These are phyloP conservation scores for Perdita meconis DNA, from an alignment of 2,888 invertebrate genomes.

Conservation along the genomic window DNA sequence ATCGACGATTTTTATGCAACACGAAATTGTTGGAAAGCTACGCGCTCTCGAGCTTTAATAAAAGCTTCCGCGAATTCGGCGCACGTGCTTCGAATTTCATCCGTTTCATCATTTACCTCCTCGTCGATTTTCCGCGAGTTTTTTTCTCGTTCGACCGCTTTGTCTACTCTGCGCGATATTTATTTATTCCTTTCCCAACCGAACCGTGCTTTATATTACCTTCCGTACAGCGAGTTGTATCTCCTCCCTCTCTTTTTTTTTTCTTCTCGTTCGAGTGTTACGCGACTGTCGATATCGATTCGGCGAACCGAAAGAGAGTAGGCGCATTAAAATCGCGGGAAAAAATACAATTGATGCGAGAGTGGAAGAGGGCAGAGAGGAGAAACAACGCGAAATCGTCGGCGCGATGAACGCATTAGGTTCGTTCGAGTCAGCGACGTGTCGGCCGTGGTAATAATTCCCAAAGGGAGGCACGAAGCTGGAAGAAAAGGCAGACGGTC, in stretches of 20 bases:
- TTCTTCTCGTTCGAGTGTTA: conserved; percentile 25
- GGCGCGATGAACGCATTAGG: conserved; percentile 43
- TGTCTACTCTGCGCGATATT: conserved; percentile 26
- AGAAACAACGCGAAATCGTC: conserved; percentile 16
- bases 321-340: background rate
- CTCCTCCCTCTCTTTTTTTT: too few species aligned
- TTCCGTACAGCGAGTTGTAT: conserved; percentile 27
- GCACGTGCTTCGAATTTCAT: conserved; percentile 39
- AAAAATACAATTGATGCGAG: background rate
- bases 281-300: conserved; percentile 32
- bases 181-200: conserved; percentile 36
- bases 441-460: conserved; percentile 62
- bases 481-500: conserved; percentile 69
- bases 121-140: conserved; percentile 21
- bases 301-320: background rate
- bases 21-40: conserved; percentile 7
- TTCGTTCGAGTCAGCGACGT: conserved; percentile 34
- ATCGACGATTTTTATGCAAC: conserved; percentile 28
- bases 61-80: conserved; percentile 43
- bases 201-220: conserved; percentile 37
- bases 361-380: background rate
- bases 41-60: conserved; percentile 40
- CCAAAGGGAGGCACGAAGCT: conserved; percentile 59
- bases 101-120: conserved; percentile 26
- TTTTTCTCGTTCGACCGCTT: conserved; percentile 30